Percentiles rank a stretch among this genome's conserved stretches.
Conservation (phyloP, 2,888 invertebrate genomes). For the Aethes cnicana region DNA sequence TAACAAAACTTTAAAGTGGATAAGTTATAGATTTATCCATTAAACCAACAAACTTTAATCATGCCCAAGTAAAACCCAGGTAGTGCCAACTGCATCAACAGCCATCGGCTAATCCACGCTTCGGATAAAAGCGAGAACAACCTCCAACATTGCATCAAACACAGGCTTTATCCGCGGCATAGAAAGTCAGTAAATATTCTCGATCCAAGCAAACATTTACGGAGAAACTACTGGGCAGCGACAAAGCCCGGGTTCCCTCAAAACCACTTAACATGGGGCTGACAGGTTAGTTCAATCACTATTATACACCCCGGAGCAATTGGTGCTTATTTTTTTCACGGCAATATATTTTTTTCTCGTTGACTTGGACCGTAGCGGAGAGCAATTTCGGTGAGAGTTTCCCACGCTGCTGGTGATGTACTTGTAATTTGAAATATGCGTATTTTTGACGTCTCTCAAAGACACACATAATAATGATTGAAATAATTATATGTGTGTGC, state of each 20-base stretch:
- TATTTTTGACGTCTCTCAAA: too few relatives aligned
- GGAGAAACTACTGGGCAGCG: constrained; percentile 75
- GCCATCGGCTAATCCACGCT: background rate
- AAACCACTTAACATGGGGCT: constrained; percentile 82
- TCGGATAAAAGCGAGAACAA: constrained; percentile 28
- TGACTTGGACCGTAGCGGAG: constrained; percentile 44
- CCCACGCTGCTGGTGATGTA: constrained; percentile 73
- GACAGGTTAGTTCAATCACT: constrained; percentile 82
- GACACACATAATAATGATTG: too few relatives aligned
- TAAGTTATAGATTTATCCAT: background rate
- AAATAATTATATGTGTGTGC: too few relatives aligned
- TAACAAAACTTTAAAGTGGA: background rate
- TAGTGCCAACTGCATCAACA: constrained; percentile 17
- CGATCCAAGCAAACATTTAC: constrained; percentile 72
- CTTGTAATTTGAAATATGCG: too few relatives aligned
- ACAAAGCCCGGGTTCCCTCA: constrained; percentile 75
- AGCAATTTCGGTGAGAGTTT: constrained; percentile 58
- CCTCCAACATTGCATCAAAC: constrained; percentile 65
- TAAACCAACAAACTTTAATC: background rate
- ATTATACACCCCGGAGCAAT: constrained; percentile 73
- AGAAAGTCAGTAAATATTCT: constrained; percentile 74
- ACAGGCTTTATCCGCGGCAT: constrained; percentile 53
- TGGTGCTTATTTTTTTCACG: constrained; percentile 69
- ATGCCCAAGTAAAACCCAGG: background rate
- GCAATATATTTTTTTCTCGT: constrained; percentile 57